These are phyloP conservation scores for Origma solitaria DNA, from an alignment of 2,113 vertebrate species.

Conservation along the genomic window DNA sequence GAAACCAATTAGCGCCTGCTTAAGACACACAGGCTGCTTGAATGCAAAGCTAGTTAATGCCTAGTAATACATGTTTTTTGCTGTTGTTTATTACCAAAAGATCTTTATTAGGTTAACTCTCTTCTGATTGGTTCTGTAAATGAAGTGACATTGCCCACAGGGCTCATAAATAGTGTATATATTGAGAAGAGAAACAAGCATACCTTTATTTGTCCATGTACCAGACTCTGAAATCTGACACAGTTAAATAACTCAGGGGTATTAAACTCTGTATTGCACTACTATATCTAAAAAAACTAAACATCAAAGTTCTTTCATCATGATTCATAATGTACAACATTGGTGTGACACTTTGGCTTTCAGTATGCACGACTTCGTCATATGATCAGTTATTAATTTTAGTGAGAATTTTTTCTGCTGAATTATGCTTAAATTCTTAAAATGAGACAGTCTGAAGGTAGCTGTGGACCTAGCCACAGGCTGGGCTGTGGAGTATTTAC, in stretches of 20 bases:
- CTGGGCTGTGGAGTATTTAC: not conserved
- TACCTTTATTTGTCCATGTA: accelerated
- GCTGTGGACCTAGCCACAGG: not conserved
- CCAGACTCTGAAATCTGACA: not conserved
- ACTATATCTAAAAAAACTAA: not conserved
- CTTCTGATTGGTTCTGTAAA: not conserved
- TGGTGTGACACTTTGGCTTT: not conserved
- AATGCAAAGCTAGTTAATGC: not conserved
- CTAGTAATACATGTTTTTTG: not conserved
- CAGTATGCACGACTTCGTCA: not conserved
- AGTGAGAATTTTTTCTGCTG: not conserved
- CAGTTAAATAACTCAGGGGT: not conserved
- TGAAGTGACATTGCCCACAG: not conserved
- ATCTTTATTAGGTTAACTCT: not conserved
- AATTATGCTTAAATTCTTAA: not conserved
- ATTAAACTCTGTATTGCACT: not conserved
- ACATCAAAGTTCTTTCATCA: not conserved
- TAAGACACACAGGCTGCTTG: not conserved
- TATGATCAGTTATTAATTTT: not conserved
- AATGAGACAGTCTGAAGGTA: not conserved
- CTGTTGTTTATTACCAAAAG: not conserved
- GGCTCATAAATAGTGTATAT: not conserved
- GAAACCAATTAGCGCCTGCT: not conserved
- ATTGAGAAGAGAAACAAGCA: not conserved
- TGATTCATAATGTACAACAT: not conserved